phyloP scores from a whole-genome alignment of 2,888 invertebrate genomes.

The Mythimna impura region DNA sequence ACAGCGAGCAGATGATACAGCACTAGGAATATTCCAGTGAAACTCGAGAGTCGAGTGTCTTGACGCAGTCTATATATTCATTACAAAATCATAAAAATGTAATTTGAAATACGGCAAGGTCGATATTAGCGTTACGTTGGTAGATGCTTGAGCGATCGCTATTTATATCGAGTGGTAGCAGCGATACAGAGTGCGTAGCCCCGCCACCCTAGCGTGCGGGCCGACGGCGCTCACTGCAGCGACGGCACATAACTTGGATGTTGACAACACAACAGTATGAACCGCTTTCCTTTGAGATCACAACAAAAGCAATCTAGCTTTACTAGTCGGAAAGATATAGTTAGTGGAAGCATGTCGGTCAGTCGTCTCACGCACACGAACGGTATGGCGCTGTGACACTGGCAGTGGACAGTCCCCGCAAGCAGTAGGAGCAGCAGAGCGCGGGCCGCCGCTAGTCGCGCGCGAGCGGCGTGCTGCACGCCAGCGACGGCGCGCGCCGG shows the following conservation, averaged over 20 bases:
- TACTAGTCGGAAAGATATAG: slow-evolving; percentile 30
- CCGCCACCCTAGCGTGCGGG: not conserved
- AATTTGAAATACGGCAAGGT: slow-evolving; percentile 64
- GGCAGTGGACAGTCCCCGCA: not conserved
- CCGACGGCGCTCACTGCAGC: not conserved
- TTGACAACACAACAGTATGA: slow-evolving; percentile 11
- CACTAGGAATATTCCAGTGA: slow-evolving; percentile 52
- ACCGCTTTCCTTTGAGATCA: slow-evolving; percentile 39
- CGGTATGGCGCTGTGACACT: not conserved
- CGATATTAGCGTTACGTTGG: slow-evolving; percentile 53
- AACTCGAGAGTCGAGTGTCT: slow-evolving; percentile 57
- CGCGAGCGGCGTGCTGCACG: slow-evolving; percentile 86
- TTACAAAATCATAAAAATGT: slow-evolving; percentile 69
- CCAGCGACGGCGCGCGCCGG: slow-evolving; percentile 74
- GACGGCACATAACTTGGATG: not conserved
- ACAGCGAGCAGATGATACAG: slow-evolving; percentile 28
- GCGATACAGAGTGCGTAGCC: not conserved
- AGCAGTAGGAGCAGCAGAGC: slow-evolving; percentile 20
- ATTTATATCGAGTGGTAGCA: slow-evolving; percentile 57
- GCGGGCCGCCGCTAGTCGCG: slow-evolving; percentile 73
- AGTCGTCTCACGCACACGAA: not conserved
- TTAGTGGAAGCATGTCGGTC: not conserved
- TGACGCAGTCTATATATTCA: slow-evolving; percentile 57
- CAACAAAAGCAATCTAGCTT: slow-evolving; percentile 38
- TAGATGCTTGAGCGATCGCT: slow-evolving; percentile 60